These are phyloP conservation scores for Microplitis deprimator DNA, from an alignment of 2,888 invertebrate species.

Conservation along the genomic window DNA sequence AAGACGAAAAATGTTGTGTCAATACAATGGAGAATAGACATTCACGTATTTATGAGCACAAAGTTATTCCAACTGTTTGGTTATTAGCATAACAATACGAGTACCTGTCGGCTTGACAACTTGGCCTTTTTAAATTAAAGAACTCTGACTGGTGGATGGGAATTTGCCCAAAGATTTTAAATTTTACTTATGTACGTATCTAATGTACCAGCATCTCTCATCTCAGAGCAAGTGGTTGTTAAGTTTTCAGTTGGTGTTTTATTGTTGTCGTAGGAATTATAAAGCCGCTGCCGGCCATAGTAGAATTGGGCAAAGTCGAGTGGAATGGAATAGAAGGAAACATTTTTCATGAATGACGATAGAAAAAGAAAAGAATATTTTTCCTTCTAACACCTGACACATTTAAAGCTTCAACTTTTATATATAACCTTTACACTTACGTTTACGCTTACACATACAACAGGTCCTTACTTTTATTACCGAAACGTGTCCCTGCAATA, in stretches of 20 bases:
- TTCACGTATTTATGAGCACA: conserved; percentile 60
- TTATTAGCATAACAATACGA: conserved; percentile 68
- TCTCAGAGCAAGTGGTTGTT: background rate
- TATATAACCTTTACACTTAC: conserved; percentile 9
- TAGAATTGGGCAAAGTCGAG: background rate
- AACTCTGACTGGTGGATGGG: background rate
- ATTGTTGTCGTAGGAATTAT: background rate
- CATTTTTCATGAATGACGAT: background rate
- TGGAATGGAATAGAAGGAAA: background rate
- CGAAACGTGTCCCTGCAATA: conserved; percentile 70
- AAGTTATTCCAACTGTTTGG: conserved; percentile 57
- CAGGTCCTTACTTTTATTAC: conserved; percentile 57
- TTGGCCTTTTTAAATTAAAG: background rate
- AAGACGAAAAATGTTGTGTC: conserved; percentile 60
- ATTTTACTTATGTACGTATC: background rate
- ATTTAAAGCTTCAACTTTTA: background rate
- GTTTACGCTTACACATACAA: background rate
- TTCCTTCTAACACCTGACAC: conserved; percentile 35
- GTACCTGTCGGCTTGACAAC: conserved; percentile 57
- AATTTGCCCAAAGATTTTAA: background rate
- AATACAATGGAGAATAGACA: conserved; percentile 53
- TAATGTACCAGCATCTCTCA: background rate
- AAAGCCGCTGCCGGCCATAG: background rate
- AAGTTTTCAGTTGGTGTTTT: background rate
- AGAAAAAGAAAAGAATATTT: conserved; percentile 22